These are phyloP conservation scores for Chaetophractus vellerosus DNA, from an alignment of 2,797 vertebrate genomes.

Conservation along the genomic window DNA sequence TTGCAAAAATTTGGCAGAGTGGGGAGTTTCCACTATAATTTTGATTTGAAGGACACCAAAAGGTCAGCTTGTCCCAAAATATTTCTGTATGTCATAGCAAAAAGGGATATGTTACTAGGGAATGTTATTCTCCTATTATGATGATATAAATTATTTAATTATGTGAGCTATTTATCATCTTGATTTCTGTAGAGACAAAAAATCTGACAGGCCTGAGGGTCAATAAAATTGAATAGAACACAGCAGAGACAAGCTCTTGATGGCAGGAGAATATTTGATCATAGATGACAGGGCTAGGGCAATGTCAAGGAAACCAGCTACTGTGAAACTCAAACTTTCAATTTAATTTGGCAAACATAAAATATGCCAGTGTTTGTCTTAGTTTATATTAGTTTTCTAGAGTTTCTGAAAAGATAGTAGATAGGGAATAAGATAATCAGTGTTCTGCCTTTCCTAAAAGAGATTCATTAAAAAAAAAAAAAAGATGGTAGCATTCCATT, in stretches of 20 bases:
- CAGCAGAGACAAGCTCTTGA: conserved; percentile 8
- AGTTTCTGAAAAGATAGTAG: conserved; percentile 51
- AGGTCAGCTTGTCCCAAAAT: conserved; percentile 31
- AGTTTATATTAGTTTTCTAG: conserved; percentile 53
- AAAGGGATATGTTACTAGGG: conserved; percentile 62
- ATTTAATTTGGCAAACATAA: conserved; percentile 51
- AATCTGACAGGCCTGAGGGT: conserved; percentile 32
- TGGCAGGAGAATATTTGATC: conserved; percentile 58
- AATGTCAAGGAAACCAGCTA: conserved; percentile 42
- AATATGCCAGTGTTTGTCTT: conserved; percentile 11
- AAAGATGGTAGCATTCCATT: conserved; percentile 20
- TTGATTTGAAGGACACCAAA: conserved; percentile 36
- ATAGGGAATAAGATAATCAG: conserved; percentile 58
- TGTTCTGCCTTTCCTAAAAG: conserved; percentile 60
- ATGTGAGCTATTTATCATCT: conserved; percentile 54
- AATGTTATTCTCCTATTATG: conserved; percentile 56
- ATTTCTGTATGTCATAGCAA: conserved; percentile 44
- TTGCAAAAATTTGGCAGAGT: conserved; percentile 58
- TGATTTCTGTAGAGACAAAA: conserved; percentile 66
- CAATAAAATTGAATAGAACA: conserved; percentile 31
- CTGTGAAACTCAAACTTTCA: not conserved
- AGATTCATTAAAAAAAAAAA: not conserved
- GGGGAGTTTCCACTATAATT: conserved; percentile 21
- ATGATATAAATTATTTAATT: conserved; percentile 73
- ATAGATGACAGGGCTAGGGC: not conserved